These are phyloP conservation scores for Paramisgurnus dabryanus DNA, from an alignment of 2,113 vertebrate genomes.

Conservation along the genomic window DNA sequence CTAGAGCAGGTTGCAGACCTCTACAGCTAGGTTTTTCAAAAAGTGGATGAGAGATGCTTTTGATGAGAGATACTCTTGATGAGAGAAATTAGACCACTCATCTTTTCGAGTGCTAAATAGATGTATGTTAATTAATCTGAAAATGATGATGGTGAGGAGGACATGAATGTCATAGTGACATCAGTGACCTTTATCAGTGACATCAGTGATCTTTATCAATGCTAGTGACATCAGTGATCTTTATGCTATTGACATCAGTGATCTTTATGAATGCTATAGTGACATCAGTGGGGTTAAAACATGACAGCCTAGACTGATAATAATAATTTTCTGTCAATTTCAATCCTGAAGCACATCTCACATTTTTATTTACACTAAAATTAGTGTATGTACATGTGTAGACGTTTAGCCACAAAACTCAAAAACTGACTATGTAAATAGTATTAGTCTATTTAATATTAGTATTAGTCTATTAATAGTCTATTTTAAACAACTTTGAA, in stretches of 20 bases:
- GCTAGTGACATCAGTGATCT: neutral
- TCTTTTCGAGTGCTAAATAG: slow-evolving; percentile 7
- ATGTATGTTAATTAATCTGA: slow-evolving; percentile 13
- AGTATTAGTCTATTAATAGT: too few species aligned
- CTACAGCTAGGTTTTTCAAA: slow-evolving; percentile 4
- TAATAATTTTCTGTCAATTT: neutral
- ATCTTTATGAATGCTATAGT: neutral
- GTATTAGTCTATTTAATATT: too few species aligned
- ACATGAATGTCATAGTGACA: slow-evolving; percentile 6
- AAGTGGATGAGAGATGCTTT: slow-evolving; percentile 1
- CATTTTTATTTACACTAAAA: neutral
- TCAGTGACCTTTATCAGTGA: neutral
- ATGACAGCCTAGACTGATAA: slow-evolving; percentile 3
- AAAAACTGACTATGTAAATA: neutral
- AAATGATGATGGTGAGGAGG: neutral
- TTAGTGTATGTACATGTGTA: neutral
- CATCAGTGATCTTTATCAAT: neutral
- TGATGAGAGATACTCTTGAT: neutral
- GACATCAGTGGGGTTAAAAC: neutral
- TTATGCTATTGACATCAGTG: neutral
- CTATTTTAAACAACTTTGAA: too few species aligned
- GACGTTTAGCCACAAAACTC: neutral
- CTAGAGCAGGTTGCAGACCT: neutral
- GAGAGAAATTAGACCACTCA: slow-evolving; percentile 25
- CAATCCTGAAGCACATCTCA: slow-evolving; percentile 21